These are phyloP conservation scores for Natrix natrix DNA, from an alignment of 2,797 vertebrate species.

Conservation along the genomic window DNA sequence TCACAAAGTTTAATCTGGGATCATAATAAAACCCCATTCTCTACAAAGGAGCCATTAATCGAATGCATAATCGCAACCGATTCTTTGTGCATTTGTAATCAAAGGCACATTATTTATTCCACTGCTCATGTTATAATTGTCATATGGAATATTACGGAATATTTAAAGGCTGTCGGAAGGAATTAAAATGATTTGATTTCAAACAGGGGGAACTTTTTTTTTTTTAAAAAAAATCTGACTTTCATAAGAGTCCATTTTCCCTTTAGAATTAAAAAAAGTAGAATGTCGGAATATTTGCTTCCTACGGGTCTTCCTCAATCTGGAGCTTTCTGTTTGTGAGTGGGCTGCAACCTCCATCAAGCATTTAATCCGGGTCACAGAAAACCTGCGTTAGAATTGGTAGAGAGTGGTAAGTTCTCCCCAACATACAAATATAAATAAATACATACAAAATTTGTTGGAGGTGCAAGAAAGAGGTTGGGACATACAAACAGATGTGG, in stretches of 20 bases:
- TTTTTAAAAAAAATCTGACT: constrained; percentile 43
- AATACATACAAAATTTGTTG: too few relatives aligned
- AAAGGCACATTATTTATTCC: constrained; percentile 62
- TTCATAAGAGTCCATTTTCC: background rate
- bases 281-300: background rate
- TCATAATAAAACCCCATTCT: constrained; percentile 51
- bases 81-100: constrained; percentile 61
- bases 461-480: too few relatives aligned
- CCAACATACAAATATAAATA: too few relatives aligned
- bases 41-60: constrained; percentile 57
- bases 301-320: background rate
- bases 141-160: constrained; percentile 58
- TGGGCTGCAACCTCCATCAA: background rate
- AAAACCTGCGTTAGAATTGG: background rate
- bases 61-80: constrained; percentile 48
- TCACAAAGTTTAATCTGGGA: constrained; percentile 54
- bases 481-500: too few relatives aligned
- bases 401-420: background rate
- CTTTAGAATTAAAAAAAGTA: background rate
- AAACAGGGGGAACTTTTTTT: constrained; percentile 46
- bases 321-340: background rate
- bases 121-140: constrained; percentile 67
- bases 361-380: background rate
- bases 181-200: constrained; percentile 44
- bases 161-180: constrained; percentile 45